Evolutionary conservation across 2,113 vertebrate genomes (phyloP), one percentile per base, ranked within the genome.

Genomic region (Ondatra zibethicus): DNA sequence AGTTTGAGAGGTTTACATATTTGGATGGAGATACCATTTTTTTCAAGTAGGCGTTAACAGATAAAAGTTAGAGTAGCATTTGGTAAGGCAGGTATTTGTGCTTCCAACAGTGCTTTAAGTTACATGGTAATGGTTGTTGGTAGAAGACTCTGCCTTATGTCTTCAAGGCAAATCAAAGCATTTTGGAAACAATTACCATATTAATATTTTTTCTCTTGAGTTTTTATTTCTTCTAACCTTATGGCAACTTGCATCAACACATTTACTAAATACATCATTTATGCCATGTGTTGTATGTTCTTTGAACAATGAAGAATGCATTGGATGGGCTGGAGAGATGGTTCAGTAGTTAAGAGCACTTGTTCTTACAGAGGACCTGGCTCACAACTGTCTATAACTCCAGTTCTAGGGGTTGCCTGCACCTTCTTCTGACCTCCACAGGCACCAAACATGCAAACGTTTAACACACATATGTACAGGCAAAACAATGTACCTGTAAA

Each of bases 51-150:
- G 21, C 52, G 68, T 66, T 47, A 78, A 92, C 39, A 55, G 16
- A 23, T 93, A 92, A 52, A 86, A 87, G n/a, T 81, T 93, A 36
- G 78, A 77, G 63, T 6, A 92, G 33, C 65, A 86, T 81, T 94
- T 45, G 75, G 0, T 73, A 39, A 76, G 13, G 76, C 68, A 68
- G 39, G 39, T 25, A 70, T 95, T 70, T 88, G 23, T 89, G 61
- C 80, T 85, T 78, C 89, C 88, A 55, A 72, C 27, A 89, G n/a
- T 81, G 10, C n/a, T 36, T 2, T 88, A 75, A 88, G 31, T 66
- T 58, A 66, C 45, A 65, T 82, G 75, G 47, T 75, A 39, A 80
- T 29, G 66, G 14, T n/a, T 94, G 65, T 90, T 63, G 42, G 47
- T 93, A 85, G 13, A 94, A 3, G 72, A 47, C 61, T 85, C 25